phyloP scores from a whole-genome alignment of 37 sponge, comb jelly and placozoan genomes.

The Cladorhizidae sp. region DNA sequence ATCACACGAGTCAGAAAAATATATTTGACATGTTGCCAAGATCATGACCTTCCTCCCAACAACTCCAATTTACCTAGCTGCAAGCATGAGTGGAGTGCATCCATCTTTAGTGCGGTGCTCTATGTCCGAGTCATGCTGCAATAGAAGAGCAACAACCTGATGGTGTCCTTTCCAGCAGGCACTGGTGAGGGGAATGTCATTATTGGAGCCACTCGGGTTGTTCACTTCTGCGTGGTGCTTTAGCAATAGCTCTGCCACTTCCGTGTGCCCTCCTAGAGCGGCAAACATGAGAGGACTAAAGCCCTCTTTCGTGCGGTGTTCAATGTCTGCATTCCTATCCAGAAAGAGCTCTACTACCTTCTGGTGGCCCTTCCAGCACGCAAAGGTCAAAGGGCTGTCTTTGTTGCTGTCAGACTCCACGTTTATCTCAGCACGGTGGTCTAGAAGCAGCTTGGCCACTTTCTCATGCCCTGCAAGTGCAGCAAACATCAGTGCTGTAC shows the following conservation, averaged over 20 bases:
- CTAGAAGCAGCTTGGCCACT: conserved; percentile 86
- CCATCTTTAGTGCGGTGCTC: conserved; percentile 98
- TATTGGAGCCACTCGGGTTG: conserved; percentile 93
- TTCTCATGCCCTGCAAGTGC: conserved; percentile 92
- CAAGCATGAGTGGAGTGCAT: conserved; percentile 98
- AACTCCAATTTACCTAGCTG: conserved; percentile 72
- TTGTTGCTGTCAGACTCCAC: conserved; percentile 97
- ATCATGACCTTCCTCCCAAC: too few relatives aligned
- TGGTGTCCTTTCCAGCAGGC: conserved; percentile 99
- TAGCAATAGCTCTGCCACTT: conserved; percentile 88
- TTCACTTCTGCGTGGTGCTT: conserved; percentile 84
- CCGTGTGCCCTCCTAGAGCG: conserved; percentile 95
- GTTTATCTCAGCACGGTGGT: conserved; percentile 86
- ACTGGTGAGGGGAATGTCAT: conserved; percentile 94
- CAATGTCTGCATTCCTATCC: conserved; percentile 85
- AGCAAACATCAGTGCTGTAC: conserved; percentile 99
- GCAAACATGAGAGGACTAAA: conserved; percentile 99
- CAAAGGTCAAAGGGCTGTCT: conserved; percentile 98
- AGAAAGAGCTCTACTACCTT: conserved; percentile 94
- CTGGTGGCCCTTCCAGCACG: conserved; percentile 99
- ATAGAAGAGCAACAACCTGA: conserved; percentile 76
- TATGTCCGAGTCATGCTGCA: conserved; percentile 78
- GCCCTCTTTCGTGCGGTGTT: conserved; percentile 98
- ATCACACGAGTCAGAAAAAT: too few relatives aligned
- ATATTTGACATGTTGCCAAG: too few relatives aligned